Evolutionary conservation across 1,140 invertebrate genomes (phyloP).

Genomic region (Nymphalis io): DNA sequence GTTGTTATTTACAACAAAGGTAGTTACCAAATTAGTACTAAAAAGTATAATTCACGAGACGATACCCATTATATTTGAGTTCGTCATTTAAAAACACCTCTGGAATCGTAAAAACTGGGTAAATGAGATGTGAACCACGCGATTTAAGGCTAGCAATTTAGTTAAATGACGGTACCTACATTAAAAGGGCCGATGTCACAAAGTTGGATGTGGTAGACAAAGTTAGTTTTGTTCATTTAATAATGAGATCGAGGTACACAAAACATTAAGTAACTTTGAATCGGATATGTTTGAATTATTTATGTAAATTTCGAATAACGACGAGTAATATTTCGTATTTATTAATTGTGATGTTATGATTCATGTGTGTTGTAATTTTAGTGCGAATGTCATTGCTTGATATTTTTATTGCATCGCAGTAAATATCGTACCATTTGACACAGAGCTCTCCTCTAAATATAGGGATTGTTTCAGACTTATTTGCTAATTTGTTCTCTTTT

Average conservation of each 20-base stretch:
- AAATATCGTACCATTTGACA: too few species aligned
- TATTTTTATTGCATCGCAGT: too few species aligned
- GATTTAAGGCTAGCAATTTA: slow-evolving; percentile 25
- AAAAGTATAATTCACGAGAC: slow-evolving; percentile 23
- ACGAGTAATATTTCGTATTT: too few species aligned
- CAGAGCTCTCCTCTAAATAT: too few species aligned
- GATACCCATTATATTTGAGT: slow-evolving; percentile 23
- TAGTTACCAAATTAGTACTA: neutral
- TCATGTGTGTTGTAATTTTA: too few species aligned
- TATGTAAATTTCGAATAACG: neutral
- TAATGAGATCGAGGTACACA: slow-evolving; percentile 8
- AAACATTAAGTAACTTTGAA: neutral
- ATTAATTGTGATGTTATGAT: too few species aligned
- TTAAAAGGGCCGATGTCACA: slow-evolving; percentile 24
- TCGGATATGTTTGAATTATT: neutral
- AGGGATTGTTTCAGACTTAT: too few species aligned
- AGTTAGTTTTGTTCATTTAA: slow-evolving; percentile 23
- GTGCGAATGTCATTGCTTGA: too few species aligned
- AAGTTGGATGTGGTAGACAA: slow-evolving; percentile 16
- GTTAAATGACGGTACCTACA: slow-evolving; percentile 16
- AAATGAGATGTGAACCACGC: slow-evolving; percentile 33
- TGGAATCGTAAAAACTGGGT: slow-evolving; percentile 19
- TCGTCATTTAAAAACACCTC: slow-evolving; percentile 26
- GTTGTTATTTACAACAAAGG: neutral
- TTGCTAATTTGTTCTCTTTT: too few species aligned